Evolutionary conservation across 2,797 vertebrate genomes (phyloP).

Genomic region (Darevskia mixta): DNA sequence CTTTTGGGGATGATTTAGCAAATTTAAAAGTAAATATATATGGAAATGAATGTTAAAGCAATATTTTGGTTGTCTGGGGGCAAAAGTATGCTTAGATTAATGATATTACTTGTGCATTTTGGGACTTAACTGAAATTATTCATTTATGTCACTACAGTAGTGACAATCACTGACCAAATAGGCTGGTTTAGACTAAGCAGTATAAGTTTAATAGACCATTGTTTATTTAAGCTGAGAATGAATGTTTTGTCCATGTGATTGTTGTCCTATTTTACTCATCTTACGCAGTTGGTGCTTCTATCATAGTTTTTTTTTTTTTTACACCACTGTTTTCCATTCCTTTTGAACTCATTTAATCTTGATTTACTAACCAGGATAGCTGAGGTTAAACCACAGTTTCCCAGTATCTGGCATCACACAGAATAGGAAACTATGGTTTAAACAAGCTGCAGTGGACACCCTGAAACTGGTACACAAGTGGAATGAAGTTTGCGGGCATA

Average conservation of each 20-base stretch:
- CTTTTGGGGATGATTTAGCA: not conserved
- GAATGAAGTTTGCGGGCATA: not conserved
- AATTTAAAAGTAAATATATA: constrained; percentile 35
- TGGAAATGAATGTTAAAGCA: not conserved
- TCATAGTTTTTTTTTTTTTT: not conserved
- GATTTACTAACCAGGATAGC: not conserved
- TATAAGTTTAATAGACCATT: not conserved
- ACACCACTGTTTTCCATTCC: not conserved
- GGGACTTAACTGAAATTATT: not conserved
- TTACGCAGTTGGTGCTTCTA: not conserved
- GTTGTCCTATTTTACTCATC: not conserved
- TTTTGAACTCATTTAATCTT: not conserved
- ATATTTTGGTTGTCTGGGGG: not conserved
- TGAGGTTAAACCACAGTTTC: not conserved
- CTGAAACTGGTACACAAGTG: not conserved
- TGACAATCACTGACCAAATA: not conserved
- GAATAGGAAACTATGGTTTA: not conserved
- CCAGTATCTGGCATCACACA: not conserved
- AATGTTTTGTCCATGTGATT: not conserved
- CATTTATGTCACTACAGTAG: not conserved
- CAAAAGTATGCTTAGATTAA: not conserved
- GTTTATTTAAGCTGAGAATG: not conserved
- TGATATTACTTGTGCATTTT: not conserved
- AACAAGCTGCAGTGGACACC: too few relatives aligned
- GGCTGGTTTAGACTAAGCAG: not conserved